Base-by-base conservation (phyloP, 2,888 invertebrate species). In the Leptopilina myrica region DNA sequence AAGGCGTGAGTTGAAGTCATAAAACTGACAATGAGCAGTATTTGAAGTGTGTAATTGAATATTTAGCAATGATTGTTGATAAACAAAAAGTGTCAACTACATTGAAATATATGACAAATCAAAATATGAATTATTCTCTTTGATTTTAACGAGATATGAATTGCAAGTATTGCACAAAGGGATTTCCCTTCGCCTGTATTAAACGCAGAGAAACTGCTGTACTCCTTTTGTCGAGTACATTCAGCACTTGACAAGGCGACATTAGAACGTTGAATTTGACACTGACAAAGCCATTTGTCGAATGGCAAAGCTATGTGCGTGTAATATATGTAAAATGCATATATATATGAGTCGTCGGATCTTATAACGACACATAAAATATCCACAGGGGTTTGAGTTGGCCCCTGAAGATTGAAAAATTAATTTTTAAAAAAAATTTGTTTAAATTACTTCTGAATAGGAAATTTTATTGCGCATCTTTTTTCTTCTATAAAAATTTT, bases 241-340 rank as follows among this genome's bases (percentile, higher is more conserved):
- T 67, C 53, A 53, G 40, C 66, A 67, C 66, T 67, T 49, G 66
- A 77, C 65, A 59, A 12, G 20, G 26, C 40, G 56, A 43, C 56
- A 46, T 62, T 49, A 40, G 69, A n/a, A 69, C 26, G 46, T 69
- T 69, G 43, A 67, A 62, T 62, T 78, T 69, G 64, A 62, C 40
- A 12, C 62, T 67, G 15, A 62, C 46, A 78, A 53, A 78, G 62
- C 67, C 67, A 46, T 69, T 78, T 64, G n/a, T 1, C 69, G 26
- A 69, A n/a, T 62, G 56, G 33, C 77, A 66, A 64, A 53, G 46
- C 15, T 40, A 7, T 33, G 14, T 40, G n/a, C 43, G 62, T 62
- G 62, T 62, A 20, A 15, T 64, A 40, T 53, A 40, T 46, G 53
- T 12, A 43, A 49, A 65, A 66, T 12, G 26, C n/a, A 43, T 53